These are phyloP conservation scores for Nomada hirtipes DNA, from an alignment of 2,888 invertebrate species.

Conservation along the genomic window DNA sequence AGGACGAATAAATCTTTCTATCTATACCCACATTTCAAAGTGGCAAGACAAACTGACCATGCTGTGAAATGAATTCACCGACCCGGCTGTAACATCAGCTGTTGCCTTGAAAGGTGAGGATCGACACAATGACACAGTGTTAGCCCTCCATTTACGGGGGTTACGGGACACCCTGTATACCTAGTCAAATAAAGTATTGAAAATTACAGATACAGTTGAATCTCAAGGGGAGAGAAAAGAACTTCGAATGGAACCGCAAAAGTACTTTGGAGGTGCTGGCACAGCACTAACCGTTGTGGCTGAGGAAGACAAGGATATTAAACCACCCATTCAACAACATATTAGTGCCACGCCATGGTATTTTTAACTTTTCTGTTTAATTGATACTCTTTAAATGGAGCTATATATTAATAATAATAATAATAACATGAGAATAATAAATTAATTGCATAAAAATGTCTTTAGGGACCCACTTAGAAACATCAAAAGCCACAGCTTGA, in stretches of 20 bases:
- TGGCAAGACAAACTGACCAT: neutral
- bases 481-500: constrained; percentile 99
- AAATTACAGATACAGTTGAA: too few species aligned
- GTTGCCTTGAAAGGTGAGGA: neutral
- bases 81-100: neutral
- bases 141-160: too few species aligned
- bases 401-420: neutral
- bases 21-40: neutral
- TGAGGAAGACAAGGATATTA: constrained; percentile 96
- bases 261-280: constrained; percentile 70
- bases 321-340: constrained; percentile 99
- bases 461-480: constrained; percentile 94
- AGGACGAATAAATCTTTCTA: neutral
- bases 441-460: constrained; percentile 11
- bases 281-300: constrained; percentile 84
- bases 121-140: too few species aligned
- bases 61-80: neutral
- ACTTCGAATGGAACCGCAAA: too few species aligned
- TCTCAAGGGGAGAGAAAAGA: too few species aligned
- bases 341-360: constrained; percentile 99
- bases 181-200: too few species aligned
- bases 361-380: constrained; percentile 84
- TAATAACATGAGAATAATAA: neutral
- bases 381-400: neutral
- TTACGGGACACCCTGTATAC: too few species aligned